Evolutionary conservation across 2,797 vertebrate species (phyloP), one percentile per base, ranked within the genome.

Genomic region (Galago senegalensis): DNA sequence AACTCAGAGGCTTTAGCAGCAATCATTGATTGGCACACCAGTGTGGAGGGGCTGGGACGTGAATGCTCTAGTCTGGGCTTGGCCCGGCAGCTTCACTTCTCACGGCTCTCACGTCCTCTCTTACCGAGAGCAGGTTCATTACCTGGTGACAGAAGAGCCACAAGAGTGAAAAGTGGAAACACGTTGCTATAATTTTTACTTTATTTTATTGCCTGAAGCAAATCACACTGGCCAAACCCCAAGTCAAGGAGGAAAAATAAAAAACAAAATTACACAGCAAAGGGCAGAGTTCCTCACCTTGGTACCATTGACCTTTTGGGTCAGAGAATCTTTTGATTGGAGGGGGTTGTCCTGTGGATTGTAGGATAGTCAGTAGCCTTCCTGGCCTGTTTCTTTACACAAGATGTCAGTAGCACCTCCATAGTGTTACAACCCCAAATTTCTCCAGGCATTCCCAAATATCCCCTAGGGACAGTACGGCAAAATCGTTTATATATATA

Each of bases 381-480:
- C 27, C 16, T 89, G 7, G 11, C 9, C 17, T 79, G 77, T 67
- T 25, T 87, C 83, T 63, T 0, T 3, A 27, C 20, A 77, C 12
- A 16, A 34, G 18, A 72, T 14, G 14, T 58, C 46, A 65, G 75
- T 16, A 79, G 49, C 4, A 31, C 14, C 6, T 56, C n/a, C 25
- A 67, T 0, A 86, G 34, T 1, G 31, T 83, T 37, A 91, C 31
- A n/a, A 40, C 7, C 13, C 25, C 77, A 89, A 81, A 49, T 73
- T 34, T 49, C 53, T 75, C 21, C 16, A 77, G 79, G 40, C 2
- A 84, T 69, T 58, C 17, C 6, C 46, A 60, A 60, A 53, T 67
- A n/a, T 75, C 1, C 5, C 58, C 18, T 7, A 7, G 58, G 29
- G 37, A 72, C 18, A 0, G 18, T 12, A 16, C 0, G 7, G 29